Conservation (phyloP, 2,113 vertebrate species). For the Channa argus region DNA sequence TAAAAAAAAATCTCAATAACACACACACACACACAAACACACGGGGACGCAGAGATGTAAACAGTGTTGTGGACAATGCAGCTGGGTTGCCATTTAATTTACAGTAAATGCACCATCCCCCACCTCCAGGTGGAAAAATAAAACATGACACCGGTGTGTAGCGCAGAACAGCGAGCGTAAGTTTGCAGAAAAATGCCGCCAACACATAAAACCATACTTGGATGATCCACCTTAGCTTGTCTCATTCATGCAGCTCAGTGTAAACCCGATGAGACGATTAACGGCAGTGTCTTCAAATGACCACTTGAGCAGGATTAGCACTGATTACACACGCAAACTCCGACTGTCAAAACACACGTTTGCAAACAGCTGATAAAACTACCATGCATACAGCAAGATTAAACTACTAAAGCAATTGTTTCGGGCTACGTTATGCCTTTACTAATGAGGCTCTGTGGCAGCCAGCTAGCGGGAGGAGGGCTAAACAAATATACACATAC, state of each 20-base stretch:
- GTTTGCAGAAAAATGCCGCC: constrained; percentile 2
- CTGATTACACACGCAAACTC: constrained; percentile 15
- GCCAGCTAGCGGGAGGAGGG: constrained; percentile 33
- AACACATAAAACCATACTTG: background rate
- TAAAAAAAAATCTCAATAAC: background rate
- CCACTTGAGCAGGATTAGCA: constrained; percentile 49
- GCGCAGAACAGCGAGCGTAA: constrained; percentile 4
- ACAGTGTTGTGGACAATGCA: constrained; percentile 61
- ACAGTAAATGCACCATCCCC: constrained; percentile 67
- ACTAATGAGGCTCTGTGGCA: background rate
- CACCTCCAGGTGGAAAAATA: constrained; percentile 59
- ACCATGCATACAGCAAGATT: background rate
- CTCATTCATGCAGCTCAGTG: constrained; percentile 9
- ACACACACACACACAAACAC: background rate
- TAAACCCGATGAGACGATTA: constrained; percentile 8
- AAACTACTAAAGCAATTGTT: background rate
- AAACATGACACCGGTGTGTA: constrained; percentile 37
- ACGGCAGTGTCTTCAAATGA: constrained; percentile 39
- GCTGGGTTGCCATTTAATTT: constrained; percentile 63
- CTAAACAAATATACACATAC: constrained; percentile 15
- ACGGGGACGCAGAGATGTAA: constrained; percentile 60
- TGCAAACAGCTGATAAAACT: background rate
- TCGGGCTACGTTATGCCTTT: background rate
- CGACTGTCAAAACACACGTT: constrained; percentile 4
- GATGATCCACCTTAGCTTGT: background rate